Percentiles rank a stretch among this genome's conserved stretches.
Conservation (phyloP, 2,113 vertebrate genomes). For the Phyllostomus discolor region DNA sequence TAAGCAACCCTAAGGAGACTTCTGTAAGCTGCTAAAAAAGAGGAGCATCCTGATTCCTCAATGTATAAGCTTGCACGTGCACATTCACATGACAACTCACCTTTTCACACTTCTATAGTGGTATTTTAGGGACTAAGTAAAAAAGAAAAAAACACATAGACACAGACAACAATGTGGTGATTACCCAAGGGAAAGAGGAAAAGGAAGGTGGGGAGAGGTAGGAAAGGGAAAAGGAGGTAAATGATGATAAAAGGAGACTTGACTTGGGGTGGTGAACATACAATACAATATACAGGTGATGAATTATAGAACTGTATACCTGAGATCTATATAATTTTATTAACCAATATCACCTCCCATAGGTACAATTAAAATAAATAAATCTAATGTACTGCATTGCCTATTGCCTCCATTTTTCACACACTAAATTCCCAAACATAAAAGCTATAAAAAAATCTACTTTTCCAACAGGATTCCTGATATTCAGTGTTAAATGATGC, state of each 20-base stretch:
- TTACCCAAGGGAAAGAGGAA: not conserved
- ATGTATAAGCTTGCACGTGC: accelerated
- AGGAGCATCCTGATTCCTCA: not conserved
- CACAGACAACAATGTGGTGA: not conserved
- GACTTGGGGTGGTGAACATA: not conserved
- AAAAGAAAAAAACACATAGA: not conserved
- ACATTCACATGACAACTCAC: not conserved
- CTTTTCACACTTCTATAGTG: not conserved
- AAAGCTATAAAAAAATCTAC: not conserved
- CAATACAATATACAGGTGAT: not conserved
- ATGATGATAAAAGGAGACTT: not conserved
- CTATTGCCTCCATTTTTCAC: not conserved
- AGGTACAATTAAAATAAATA: not conserved
- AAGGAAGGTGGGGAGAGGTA: not conserved
- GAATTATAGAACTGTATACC: not conserved
- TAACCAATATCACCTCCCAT: not conserved
- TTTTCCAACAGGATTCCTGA: constrained; percentile 24
- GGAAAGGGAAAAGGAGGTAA: not conserved
- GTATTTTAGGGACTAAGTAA: not conserved
- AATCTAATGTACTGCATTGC: not conserved
- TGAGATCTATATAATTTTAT: not conserved
- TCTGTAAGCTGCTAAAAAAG: not conserved
- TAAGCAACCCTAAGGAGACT: not conserved
- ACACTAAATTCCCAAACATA: not conserved
- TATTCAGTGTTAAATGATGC: not conserved